Evolutionary conservation across 2,888 invertebrate genomes (phyloP).

Genomic region (Mythimna vitellina): DNA sequence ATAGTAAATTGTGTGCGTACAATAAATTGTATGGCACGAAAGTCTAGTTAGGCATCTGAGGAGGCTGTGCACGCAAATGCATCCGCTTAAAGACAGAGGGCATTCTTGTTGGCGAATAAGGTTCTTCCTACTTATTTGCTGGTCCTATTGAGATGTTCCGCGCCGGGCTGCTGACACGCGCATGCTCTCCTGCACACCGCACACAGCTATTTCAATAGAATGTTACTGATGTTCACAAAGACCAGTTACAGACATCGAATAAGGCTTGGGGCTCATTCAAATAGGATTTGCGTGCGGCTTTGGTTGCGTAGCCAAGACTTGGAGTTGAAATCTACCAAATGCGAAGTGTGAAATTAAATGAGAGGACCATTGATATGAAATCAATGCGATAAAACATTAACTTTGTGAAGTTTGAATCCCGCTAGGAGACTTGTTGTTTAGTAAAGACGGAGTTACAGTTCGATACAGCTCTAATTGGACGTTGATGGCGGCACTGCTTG

Average conservation of each 20-base stretch:
- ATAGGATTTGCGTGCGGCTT: conserved; percentile 62
- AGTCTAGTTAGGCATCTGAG: conserved; percentile 62
- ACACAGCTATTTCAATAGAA: conserved; percentile 71
- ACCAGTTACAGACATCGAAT: conserved; percentile 68
- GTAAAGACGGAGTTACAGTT: no score
- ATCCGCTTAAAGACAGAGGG: conserved; percentile 75
- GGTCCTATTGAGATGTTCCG: conserved; percentile 86
- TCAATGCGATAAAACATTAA: conserved; percentile 59
- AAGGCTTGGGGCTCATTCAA: conserved; percentile 66
- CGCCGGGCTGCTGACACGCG: conserved; percentile 77
- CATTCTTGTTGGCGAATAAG: conserved; percentile 81
- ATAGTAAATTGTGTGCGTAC: conserved; percentile 61
- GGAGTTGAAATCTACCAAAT: conserved; percentile 59
- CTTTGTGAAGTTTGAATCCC: conserved; percentile 32
- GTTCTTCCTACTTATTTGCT: conserved; percentile 74
- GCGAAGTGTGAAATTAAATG: conserved; percentile 60
- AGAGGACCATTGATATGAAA: conserved; percentile 55
- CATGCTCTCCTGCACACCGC: conserved; percentile 76
- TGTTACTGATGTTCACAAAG: conserved; percentile 69
- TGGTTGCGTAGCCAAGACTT: conserved; percentile 50
- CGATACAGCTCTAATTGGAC: neutral
- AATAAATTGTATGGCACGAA: conserved; percentile 65
- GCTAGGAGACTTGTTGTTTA: conserved; percentile 19
- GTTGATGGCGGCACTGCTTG: neutral
- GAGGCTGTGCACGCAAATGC: conserved; percentile 67